Percentiles rank a stretch among this genome's conserved stretches.
Conservation (phyloP, 1,140 invertebrate genomes). For the Camponotus pennsylvanicus region DNA sequence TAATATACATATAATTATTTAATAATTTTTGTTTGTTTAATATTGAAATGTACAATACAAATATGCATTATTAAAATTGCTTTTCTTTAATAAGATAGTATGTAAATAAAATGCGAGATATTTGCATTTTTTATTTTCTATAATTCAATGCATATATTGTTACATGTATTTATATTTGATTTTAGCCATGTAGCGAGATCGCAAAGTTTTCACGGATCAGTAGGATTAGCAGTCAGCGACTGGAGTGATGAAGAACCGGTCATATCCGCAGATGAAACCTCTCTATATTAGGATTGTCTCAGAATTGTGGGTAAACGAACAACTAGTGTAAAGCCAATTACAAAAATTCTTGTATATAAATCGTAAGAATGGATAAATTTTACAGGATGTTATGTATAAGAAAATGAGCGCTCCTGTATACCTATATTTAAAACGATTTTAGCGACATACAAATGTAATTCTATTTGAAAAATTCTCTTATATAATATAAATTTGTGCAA, state of each 20-base stretch:
- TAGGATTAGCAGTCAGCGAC: slow-evolving; percentile 76
- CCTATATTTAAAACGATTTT: slow-evolving; percentile 51
- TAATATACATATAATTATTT: neutral
- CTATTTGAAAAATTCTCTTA: slow-evolving; percentile 55
- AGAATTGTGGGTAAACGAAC: neutral
- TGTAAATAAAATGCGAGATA: neutral
- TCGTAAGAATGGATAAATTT: slow-evolving; percentile 34
- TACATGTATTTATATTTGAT: slow-evolving; percentile 59
- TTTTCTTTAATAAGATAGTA: neutral
- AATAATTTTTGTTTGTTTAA: slow-evolving; percentile 25
- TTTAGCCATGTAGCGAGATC: slow-evolving; percentile 86
- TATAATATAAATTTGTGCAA: slow-evolving; percentile 68
- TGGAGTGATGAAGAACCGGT: slow-evolving; percentile 80
- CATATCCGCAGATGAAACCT: slow-evolving; percentile 78
- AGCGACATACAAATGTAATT: slow-evolving; percentile 4
- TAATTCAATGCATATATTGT: neutral
- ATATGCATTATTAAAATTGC: neutral
- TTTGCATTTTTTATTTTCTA: neutral
- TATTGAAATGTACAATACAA: slow-evolving; percentile 16
- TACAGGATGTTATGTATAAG: slow-evolving; percentile 51
- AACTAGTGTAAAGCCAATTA: slow-evolving; percentile 40
- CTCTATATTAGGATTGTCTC: slow-evolving; percentile 67
- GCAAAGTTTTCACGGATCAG: slow-evolving; percentile 87
- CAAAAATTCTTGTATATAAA: slow-evolving; percentile 63
- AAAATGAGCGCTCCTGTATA: slow-evolving; percentile 61